Base-by-base conservation (phyloP, 2,888 invertebrate species). In the Dioctria linearis region DNA sequence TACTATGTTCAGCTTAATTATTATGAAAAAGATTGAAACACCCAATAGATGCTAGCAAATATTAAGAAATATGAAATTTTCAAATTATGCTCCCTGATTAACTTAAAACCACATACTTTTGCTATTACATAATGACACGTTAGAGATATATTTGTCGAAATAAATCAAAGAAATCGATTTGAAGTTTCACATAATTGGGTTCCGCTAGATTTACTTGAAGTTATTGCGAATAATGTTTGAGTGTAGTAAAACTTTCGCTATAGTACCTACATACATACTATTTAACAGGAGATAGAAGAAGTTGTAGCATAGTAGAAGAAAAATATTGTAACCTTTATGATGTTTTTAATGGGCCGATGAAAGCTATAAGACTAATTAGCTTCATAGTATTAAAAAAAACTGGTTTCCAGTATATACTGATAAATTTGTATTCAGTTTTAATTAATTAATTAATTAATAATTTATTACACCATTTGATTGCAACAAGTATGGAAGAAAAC, bases 91-190 rank as follows among this genome's bases (percentile, higher is more conserved):
- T 69, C 69, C n/a, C 51, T 51, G 49, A 69, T 69, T 69, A 39
- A 69, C 9, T 37, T 69, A 43, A 51, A 37, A 39, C 39, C 69
- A 37, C 69, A 69, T 49, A 69, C 39, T 69, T 69, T 39, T 11
- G 39, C 61, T 37, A 39, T 69, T 69, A 59, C 42, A 43, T 59
- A 75, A 75, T 43, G 4, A 61, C n/a, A 13, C 39, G 54, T 71
- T 57, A 59, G 42, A 57, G 73, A 59, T 75, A 57, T 59, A 11
- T 75, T 59, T 40, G 0, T 43, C 59, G 57, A 42, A 59, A 75
- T 75, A 75, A 75, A 75, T 75, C 73, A 75, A 49, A 59, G 73
- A 75, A 75, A 75, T 75, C 49, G 57, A 59, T 75, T 59, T 40
- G 73, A 39, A 9, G 43, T 54, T 75, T 37, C 25, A 25, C 25